Conservation (phyloP, 2,888 invertebrate species). For the Melitaea athalia region DNA sequence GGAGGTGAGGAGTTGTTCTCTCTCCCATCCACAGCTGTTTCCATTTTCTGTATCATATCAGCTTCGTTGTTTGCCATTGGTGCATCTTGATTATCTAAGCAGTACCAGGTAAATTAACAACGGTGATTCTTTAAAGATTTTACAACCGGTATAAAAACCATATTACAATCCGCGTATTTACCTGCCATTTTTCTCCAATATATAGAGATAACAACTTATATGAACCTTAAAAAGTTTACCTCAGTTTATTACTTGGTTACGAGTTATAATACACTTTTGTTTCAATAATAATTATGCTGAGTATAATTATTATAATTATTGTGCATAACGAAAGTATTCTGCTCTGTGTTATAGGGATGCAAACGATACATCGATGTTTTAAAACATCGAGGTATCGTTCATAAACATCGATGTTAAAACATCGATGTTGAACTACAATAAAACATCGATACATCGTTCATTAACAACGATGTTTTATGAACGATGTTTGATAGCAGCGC, state of each 20-base stretch:
- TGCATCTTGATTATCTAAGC: slow-evolving; percentile 55
- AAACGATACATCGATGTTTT: too few relatives aligned
- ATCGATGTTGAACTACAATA: too few relatives aligned
- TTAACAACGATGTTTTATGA: too few relatives aligned
- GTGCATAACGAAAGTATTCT: too few relatives aligned
- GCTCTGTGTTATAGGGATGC: too few relatives aligned
- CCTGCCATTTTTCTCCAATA: slow-evolving; percentile 34
- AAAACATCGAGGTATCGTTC: too few relatives aligned
- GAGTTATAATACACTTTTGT: not conserved
- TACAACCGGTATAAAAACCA: not conserved
- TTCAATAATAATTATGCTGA: too few relatives aligned
- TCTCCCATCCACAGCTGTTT: slow-evolving; percentile 42
- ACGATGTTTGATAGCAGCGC: too few relatives aligned
- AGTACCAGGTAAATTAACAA: not conserved
- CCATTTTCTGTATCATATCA: slow-evolving; percentile 43
- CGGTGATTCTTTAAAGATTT: not conserved
- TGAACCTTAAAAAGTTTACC: not conserved
- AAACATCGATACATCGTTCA: too few relatives aligned
- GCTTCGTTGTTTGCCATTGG: slow-evolving; percentile 49
- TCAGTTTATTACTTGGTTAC: not conserved
- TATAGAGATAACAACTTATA: not conserved
- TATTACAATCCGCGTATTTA: slow-evolving; percentile 8
- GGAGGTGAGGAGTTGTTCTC: slow-evolving; percentile 50
- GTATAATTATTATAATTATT: too few relatives aligned
- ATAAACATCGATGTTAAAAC: too few relatives aligned